Evolutionary conservation across 2,888 invertebrate species (phyloP).

Genomic region (Hirtodrosophila trivittata): DNA sequence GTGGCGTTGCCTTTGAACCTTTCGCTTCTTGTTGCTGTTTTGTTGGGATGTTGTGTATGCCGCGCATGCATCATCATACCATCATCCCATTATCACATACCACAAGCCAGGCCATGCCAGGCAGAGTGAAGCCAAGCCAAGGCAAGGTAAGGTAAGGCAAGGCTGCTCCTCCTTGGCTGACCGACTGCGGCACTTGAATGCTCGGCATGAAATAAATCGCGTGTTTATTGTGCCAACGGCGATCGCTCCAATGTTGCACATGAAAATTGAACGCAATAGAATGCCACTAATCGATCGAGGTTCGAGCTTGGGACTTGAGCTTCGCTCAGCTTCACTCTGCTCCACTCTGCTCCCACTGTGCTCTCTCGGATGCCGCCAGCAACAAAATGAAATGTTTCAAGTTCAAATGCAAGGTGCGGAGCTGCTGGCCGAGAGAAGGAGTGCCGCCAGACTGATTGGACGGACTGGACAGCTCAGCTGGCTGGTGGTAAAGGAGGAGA

Average conservation of each 20-base stretch:
- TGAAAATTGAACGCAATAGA: slow-evolving; percentile 81
- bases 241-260: slow-evolving; percentile 76
- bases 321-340: slow-evolving; percentile 1
- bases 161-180: slow-evolving; percentile 65
- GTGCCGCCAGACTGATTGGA: slow-evolving; percentile 54
- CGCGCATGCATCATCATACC: slow-evolving; percentile 80
- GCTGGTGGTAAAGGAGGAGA: slow-evolving; percentile 38
- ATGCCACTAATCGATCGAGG: slow-evolving; percentile 76
- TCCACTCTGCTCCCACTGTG: slow-evolving; percentile 11
- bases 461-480: slow-evolving; percentile 20
- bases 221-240: slow-evolving; percentile 80
- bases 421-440: slow-evolving; percentile 45
- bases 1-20: not conserved
- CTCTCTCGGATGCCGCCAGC: slow-evolving; percentile 52
- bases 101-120: slow-evolving; percentile 55
- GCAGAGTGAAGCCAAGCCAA: slow-evolving; percentile 34
- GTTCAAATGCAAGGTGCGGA: slow-evolving; percentile 79
- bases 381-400: slow-evolving; percentile 79
- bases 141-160: slow-evolving; percentile 33
- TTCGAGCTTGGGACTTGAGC: slow-evolving; percentile 9
- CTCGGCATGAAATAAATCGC: slow-evolving; percentile 79
- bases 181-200: slow-evolving; percentile 77
- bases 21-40: slow-evolving; percentile 39
- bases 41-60: slow-evolving; percentile 73
- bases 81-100: slow-evolving; percentile 81